Conservation (phyloP, 35 echinoderm and acorn worm genomes). For the Hemicentrotus pulcherrimus region DNA sequence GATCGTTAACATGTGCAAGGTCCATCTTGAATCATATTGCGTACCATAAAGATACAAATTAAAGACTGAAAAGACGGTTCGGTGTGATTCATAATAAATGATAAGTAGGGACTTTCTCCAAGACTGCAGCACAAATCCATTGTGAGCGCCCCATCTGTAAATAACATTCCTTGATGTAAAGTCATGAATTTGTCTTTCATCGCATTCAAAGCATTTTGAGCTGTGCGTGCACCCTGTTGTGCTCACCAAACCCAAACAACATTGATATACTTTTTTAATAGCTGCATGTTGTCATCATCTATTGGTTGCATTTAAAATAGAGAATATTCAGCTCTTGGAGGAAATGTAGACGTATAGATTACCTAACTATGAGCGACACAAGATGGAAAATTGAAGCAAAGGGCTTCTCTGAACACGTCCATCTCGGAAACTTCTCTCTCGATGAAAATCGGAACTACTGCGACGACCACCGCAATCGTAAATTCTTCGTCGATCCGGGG, state of each 20-base stretch:
- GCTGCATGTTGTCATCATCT: no score
- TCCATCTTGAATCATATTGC: no score
- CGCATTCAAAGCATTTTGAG: neutral
- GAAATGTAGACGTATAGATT: neutral
- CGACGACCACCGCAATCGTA: conserved; percentile 45
- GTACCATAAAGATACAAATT: no score
- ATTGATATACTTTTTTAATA: no score
- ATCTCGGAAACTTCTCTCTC: conserved; percentile 37
- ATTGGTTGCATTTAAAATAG: no score
- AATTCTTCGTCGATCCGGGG: conserved; percentile 29
- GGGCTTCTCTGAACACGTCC: conserved; percentile 23
- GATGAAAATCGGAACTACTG: conserved; percentile 47
- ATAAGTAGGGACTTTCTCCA: neutral
- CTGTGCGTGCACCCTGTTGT: neutral
- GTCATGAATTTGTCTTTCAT: neutral
- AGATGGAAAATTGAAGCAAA: neutral
- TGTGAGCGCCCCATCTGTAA: neutral
- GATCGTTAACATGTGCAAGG: no score
- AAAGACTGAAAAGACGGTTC: no score
- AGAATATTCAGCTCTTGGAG: neutral
- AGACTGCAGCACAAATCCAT: neutral
- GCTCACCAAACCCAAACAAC: no score
- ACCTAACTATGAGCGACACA: neutral
- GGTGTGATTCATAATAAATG: no score
- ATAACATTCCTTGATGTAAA: neutral